Evolutionary conservation across 1,140 invertebrate genomes (phyloP).

Genomic region (Procambarus virginalis): DNA sequence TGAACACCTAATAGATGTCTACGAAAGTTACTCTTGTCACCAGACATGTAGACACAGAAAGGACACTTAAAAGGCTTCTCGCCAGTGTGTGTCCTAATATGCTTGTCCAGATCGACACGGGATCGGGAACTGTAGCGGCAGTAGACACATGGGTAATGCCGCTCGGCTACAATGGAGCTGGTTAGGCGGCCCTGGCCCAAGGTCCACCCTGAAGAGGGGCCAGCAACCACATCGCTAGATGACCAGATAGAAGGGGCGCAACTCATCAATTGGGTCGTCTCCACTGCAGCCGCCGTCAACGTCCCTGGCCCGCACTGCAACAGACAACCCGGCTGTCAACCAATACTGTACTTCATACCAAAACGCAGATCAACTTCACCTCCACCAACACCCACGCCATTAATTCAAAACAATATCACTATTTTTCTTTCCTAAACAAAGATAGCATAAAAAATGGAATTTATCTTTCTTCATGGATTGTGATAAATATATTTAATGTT

Average conservation of each 20-base stretch:
- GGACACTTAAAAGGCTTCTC: slow-evolving; percentile 98
- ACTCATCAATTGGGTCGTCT: slow-evolving; percentile 71
- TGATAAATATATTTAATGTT: not conserved
- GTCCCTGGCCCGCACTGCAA: slow-evolving; percentile 54
- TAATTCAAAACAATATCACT: not conserved
- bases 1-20: slow-evolving; percentile 98
- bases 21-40: slow-evolving; percentile 94
- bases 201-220: slow-evolving; percentile 26
- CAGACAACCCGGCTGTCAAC: slow-evolving; percentile 61
- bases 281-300: slow-evolving; percentile 11
- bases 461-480: not conserved
- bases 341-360: slow-evolving; percentile 31
- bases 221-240: slow-evolving; percentile 4
- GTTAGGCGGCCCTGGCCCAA: not conserved
- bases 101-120: slow-evolving; percentile 83
- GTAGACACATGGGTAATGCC: slow-evolving; percentile 67
- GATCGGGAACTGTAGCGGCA: slow-evolving; percentile 81
- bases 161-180: slow-evolving; percentile 14
- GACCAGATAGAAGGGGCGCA: slow-evolving; percentile 23
- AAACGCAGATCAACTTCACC: slow-evolving; percentile 11
- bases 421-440: not conserved
- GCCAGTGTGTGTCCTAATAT: slow-evolving; percentile 94
- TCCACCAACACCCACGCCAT: slow-evolving; percentile 14
- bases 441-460: not conserved
- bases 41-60: slow-evolving; percentile 95